phyloP scores from a whole-genome alignment of 2,888 invertebrate species.

The Phyllotreta cruciferae region DNA sequence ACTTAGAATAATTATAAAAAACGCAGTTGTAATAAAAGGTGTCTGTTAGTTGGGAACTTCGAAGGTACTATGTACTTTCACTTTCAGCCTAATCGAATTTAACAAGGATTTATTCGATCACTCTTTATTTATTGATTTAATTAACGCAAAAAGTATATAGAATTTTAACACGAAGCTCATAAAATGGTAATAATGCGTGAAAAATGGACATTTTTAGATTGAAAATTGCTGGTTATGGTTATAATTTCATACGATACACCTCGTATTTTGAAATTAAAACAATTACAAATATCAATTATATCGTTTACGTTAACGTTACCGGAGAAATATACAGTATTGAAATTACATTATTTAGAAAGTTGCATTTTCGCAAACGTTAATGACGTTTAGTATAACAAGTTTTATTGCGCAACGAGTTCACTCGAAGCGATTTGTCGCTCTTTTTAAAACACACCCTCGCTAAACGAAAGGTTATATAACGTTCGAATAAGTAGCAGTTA shows the following conservation, averaged over 20 bases:
- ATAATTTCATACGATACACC: too few relatives aligned
- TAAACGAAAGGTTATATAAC: constrained; percentile 11
- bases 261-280: too few relatives aligned
- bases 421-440: constrained; percentile 5
- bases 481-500: not conserved
- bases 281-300: too few relatives aligned
- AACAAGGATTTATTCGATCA: too few relatives aligned
- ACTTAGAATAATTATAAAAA: not conserved
- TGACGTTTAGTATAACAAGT: constrained; percentile 12
- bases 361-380: not conserved
- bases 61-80: constrained; percentile 4
- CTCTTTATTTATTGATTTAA: too few relatives aligned
- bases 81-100: not conserved
- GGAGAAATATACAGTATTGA: too few relatives aligned
- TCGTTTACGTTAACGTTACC: too few relatives aligned
- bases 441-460: constrained; percentile 13
- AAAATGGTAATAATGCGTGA: too few relatives aligned
- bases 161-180: too few relatives aligned
- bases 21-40: not conserved
- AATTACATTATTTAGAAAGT: constrained; percentile 3
- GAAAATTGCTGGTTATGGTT: too few relatives aligned
- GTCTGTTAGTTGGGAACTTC: constrained; percentile 1
- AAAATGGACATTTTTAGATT: too few relatives aligned
- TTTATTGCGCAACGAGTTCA: constrained; percentile 4
- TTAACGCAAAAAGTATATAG: too few relatives aligned